phyloP scores from a whole-genome alignment of 2,113 vertebrate species.

The Garra rufa region DNA sequence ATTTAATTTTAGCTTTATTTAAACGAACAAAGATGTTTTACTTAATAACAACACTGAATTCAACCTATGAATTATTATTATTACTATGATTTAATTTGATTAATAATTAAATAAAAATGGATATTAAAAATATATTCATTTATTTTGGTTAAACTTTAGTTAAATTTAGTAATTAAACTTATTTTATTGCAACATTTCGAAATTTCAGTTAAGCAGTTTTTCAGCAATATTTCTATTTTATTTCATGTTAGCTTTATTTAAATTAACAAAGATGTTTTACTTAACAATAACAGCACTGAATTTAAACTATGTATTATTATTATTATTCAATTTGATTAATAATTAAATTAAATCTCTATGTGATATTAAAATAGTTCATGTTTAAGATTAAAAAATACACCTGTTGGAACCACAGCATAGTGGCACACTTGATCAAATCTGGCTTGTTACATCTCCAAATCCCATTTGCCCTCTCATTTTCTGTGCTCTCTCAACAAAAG shows the following conservation, averaged over 20 bases:
- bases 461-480: neutral
- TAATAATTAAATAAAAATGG: too few relatives aligned
- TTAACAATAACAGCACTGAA: neutral
- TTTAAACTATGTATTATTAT: neutral
- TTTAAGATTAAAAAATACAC: neutral
- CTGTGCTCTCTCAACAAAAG: neutral
- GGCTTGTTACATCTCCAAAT: neutral
- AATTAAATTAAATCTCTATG: neutral
- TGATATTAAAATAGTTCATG: too few relatives aligned
- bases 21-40: too few relatives aligned
- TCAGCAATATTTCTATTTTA: neutral
- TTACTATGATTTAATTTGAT: too few relatives aligned
- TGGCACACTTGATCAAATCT: neutral
- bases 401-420: neutral
- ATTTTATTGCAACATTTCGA: neutral
- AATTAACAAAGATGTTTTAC: neutral
- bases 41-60: too few relatives aligned
- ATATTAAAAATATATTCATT: too few relatives aligned
- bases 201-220: neutral
- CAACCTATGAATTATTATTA: too few relatives aligned
- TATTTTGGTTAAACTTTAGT: neutral
- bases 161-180: neutral
- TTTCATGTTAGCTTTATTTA: neutral
- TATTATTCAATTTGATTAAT: neutral
- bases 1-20: too few relatives aligned